Conservation (phyloP, 1,140 invertebrate species). For the Drosophila subpulchrella region DNA sequence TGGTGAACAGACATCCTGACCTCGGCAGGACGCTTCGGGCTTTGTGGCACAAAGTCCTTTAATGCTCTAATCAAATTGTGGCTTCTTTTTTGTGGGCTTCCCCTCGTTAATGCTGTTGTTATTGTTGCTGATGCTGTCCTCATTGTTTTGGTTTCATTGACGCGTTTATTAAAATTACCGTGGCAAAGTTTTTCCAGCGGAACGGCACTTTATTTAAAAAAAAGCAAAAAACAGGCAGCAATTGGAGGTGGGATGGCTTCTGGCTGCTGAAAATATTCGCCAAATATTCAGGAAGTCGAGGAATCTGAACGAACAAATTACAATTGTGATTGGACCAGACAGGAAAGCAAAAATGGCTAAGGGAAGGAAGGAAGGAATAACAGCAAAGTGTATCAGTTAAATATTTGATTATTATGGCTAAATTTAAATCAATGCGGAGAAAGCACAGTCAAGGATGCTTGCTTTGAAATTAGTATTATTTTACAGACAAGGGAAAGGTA, state of each 20-base stretch:
- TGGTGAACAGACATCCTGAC: constrained; percentile 17
- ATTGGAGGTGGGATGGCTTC: constrained; percentile 3
- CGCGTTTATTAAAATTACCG: constrained; percentile 82
- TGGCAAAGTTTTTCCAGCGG: constrained; percentile 60
- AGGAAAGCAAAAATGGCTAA: constrained; percentile 13
- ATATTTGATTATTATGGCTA: constrained; percentile 30
- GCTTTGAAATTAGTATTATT: no score
- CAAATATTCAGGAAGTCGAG: background rate
- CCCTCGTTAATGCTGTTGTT: constrained; percentile 49
- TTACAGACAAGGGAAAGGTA: background rate
- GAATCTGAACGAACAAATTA: constrained; percentile 28
- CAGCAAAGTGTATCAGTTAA: constrained; percentile 4
- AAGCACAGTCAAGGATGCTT: background rate
- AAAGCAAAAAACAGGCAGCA: constrained; percentile 2
- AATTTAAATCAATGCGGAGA: constrained; percentile 4
- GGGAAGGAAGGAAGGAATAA: constrained; percentile 5
- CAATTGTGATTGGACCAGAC: constrained; percentile 24
- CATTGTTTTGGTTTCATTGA: constrained; percentile 81
- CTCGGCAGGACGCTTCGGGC: constrained; percentile 63
- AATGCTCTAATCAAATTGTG: constrained; percentile 83
- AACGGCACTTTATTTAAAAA: constrained; percentile 66
- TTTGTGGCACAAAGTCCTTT: constrained; percentile 77
- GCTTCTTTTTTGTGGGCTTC: constrained; percentile 70
- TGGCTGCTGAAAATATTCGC: constrained; percentile 43
- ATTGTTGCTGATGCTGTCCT: constrained; percentile 56